Evolutionary conservation across 30 jellyfish, hydroid and myxozoan genomes (phyloP).

Genomic region (Aurelia sp.): DNA sequence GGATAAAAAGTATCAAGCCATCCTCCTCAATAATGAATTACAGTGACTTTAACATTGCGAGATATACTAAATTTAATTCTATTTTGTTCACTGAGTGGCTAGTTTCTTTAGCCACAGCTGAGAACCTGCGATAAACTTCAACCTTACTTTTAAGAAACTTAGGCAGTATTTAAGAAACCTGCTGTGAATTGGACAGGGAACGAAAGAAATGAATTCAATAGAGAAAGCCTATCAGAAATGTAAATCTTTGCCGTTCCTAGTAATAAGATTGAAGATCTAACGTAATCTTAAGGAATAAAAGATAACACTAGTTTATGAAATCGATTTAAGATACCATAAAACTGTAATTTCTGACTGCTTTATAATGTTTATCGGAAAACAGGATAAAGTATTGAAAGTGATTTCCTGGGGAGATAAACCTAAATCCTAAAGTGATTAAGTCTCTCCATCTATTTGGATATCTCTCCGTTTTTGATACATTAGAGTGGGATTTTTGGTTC

Average conservation of each 20-base stretch:
- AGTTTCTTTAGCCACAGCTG: slow-evolving; percentile 37
- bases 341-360: slow-evolving; percentile 16
- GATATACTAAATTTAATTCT: slow-evolving; percentile 26
- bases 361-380: not conserved
- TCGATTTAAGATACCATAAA: slow-evolving; percentile 21
- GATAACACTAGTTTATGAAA: not conserved
- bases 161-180: slow-evolving; percentile 11
- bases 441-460: slow-evolving; percentile 8
- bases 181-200: slow-evolving; percentile 17
- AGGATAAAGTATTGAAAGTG: slow-evolving; percentile 9
- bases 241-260: slow-evolving; percentile 5
- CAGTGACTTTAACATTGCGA: slow-evolving; percentile 28
- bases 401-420: slow-evolving; percentile 25
- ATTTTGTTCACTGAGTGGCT: slow-evolving; percentile 28
- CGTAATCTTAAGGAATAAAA: not conserved
- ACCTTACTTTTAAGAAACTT: not conserved
- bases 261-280: slow-evolving; percentile 7
- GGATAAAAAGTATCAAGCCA: slow-evolving; percentile 39
- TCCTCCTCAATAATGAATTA: slow-evolving; percentile 8
- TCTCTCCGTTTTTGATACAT: too few species aligned
- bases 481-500: too few species aligned
- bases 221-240: not conserved
- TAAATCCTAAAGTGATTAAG: slow-evolving; percentile 11
- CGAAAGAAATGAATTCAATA: slow-evolving; percentile 8
- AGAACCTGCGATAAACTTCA: not conserved